Evolutionary conservation across 2,797 vertebrate species (phyloP), one percentile per base, ranked within the genome.

Genomic region (Melanotaenia trifasciata): DNA sequence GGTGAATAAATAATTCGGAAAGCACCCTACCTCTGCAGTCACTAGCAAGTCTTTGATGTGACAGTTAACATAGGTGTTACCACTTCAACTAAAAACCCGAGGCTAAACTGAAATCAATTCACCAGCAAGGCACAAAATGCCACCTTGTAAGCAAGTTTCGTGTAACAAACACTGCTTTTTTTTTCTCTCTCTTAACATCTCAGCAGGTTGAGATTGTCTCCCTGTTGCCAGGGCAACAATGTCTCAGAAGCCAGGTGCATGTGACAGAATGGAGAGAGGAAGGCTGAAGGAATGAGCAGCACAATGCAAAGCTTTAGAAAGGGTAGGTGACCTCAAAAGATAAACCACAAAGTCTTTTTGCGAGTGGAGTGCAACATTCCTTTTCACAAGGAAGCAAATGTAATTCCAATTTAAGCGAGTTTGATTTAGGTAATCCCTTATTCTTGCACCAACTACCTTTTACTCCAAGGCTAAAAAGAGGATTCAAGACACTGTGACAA

Each of bases 211-310:
- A 90, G 79, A 86, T 81, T 82, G 75, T 84, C 78, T 79, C 54
- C 79, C 74, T 35, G 93, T 94, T 94, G 87, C 91, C 90, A 85
- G 81, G 92, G 91, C 84, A 93, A 94, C 91, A 72, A 81, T 87
- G 86, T 83, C 79, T 79, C 1, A 54, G 69, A 80, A 84, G 76
- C 77, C 78, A 89, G 89, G 87, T 85, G 80, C 81, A 87, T 74
- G 82, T 81, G 88, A 89, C 84, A 80, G 84, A 82, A 82, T 38
- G 79, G 79, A 88, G 59, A 74, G 53, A 74, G 45, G 68, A 51
- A 82, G 70, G 60, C 70, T 74, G 70, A 56, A 78, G 81, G 83
- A 84, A 80, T 56, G 67, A 86, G 69, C 66, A 70, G 79, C 59
- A 76, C 74, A 80, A 84, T 70, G 80, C 67, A 84, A 76, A 80